Evolutionary conservation across 2,888 invertebrate species (phyloP).

Genomic region (Epinotia brunnichana): DNA sequence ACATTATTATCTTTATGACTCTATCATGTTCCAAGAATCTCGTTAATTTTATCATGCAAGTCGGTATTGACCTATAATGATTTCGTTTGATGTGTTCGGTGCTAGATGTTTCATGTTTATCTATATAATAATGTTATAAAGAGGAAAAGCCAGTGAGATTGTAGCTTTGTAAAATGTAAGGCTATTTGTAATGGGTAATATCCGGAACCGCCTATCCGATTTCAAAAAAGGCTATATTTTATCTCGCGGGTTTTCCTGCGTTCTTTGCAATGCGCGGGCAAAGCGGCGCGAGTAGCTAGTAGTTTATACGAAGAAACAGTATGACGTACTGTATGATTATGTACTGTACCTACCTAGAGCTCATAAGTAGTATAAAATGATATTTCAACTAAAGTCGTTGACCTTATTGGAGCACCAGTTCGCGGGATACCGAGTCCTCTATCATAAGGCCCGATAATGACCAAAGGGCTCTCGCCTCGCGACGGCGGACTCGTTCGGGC

Average conservation of each 20-base stretch:
- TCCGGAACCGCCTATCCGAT: too few relatives aligned
- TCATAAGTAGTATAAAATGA: conserved; percentile 1
- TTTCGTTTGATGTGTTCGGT: not conserved
- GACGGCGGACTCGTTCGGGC: conserved; percentile 54
- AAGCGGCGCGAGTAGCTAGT: too few relatives aligned
- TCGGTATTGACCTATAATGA: not conserved
- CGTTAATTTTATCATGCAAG: not conserved
- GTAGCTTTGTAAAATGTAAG: too few relatives aligned
- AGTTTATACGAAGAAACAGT: not conserved
- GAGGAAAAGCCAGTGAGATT: too few relatives aligned
- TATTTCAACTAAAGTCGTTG: conserved; percentile 31
- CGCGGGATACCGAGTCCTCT: conserved; percentile 50
- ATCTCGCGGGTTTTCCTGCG: too few relatives aligned
- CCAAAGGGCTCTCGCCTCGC: conserved; percentile 54
- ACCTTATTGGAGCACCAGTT: conserved; percentile 37
- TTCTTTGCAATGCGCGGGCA: too few relatives aligned
- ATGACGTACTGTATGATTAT: not conserved
- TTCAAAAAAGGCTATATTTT: too few relatives aligned
- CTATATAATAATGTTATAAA: too few relatives aligned
- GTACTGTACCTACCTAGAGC: not conserved
- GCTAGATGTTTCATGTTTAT: not conserved
- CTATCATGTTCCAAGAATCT: not conserved
- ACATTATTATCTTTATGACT: not conserved
- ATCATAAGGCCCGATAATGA: conserved; percentile 59
- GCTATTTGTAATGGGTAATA: too few relatives aligned